Conservation (phyloP, 2,797 vertebrate species). For the Presbytis comata region DNA sequence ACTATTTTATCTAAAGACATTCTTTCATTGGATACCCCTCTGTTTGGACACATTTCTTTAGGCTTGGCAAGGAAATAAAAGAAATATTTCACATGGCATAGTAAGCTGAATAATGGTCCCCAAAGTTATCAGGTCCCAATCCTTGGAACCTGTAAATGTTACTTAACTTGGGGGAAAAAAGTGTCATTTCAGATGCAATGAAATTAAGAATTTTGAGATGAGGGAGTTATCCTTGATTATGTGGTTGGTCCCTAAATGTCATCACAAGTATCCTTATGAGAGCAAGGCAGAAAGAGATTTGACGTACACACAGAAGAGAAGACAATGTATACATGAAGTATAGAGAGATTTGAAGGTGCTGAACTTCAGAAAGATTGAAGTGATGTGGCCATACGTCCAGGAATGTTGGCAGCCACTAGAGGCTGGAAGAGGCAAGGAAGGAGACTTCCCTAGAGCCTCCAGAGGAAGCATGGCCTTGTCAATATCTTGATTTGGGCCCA, state of each 20-base stretch:
- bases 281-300: not conserved
- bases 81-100: not conserved
- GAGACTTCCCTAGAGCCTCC: not conserved
- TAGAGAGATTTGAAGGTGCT: not conserved
- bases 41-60: not conserved
- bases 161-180: not conserved
- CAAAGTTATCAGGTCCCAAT: not conserved
- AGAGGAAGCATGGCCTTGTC: not conserved
- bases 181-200: not conserved
- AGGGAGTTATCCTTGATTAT: not conserved
- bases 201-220: not conserved
- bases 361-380: not conserved
- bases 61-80: not conserved
- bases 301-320: not conserved
- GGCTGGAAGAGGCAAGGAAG: accelerated
- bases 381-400: accelerated
- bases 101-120: not conserved
- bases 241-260: not conserved
- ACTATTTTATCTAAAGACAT: not conserved
- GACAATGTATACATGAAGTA: not conserved
- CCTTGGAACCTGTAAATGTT: not conserved
- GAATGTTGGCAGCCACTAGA: not conserved
- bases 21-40: not conserved
- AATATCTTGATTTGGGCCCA: not conserved
- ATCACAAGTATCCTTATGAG: not conserved